Conservation (phyloP, 2,113 vertebrate species). For the Tyto alba region DNA sequence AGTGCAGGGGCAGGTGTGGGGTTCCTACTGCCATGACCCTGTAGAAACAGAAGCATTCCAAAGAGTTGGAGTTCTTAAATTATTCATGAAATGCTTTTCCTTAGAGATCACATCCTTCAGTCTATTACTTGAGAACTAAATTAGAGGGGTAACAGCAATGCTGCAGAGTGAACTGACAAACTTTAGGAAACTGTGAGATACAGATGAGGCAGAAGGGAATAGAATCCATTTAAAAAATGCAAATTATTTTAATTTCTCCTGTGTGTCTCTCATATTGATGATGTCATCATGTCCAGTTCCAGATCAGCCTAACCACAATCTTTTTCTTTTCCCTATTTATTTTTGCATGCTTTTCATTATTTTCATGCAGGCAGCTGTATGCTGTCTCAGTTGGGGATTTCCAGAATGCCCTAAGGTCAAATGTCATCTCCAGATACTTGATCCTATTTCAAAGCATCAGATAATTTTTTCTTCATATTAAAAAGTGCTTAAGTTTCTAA, state of each 20-base stretch:
- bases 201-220: not conserved
- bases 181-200: not conserved
- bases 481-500: not conserved
- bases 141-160: not conserved
- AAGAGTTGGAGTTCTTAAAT: not conserved
- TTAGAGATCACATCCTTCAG: not conserved
- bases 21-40: not conserved
- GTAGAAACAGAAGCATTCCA: not conserved
- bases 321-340: not conserved
- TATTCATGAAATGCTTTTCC: not conserved
- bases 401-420: slow-evolving; percentile 34
- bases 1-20: not conserved
- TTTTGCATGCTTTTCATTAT: slow-evolving; percentile 20
- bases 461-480: slow-evolving; percentile 8
- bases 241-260: not conserved
- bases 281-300: not conserved
- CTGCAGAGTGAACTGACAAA: not conserved
- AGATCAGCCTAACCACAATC: not conserved
- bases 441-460: slow-evolving; percentile 21
- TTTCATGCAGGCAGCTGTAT: slow-evolving; percentile 30
- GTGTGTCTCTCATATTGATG: not conserved
- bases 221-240: not conserved
- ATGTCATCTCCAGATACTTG: slow-evolving; percentile 8
- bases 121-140: not conserved
- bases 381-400: slow-evolving; percentile 19